Base-by-base conservation (phyloP, 2,888 invertebrate species). In the Eilema sororculum region DNA sequence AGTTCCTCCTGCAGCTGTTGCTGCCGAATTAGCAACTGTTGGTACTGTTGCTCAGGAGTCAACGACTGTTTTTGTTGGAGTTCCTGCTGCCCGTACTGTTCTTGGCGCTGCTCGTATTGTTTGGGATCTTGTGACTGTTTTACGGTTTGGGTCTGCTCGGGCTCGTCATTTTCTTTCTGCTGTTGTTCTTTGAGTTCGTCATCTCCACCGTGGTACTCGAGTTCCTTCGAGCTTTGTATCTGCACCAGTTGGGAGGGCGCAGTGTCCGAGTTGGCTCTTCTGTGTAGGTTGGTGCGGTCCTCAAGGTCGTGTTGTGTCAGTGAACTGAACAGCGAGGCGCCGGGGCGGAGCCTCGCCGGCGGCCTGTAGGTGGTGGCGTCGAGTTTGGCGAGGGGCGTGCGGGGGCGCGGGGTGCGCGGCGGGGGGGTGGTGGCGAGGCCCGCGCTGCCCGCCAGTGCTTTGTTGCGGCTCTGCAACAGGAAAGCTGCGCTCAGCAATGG, bases 401-500 rank as follows among this genome's bases (percentile, higher is more conserved):
- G 86, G 60, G 84, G 84, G 75, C 83, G 86, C 68, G 81, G 80
- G 74, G 77, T 78, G 72, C 84, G 84, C 73, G 83, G 74, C 78
- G 82, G 41, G 65, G 78, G 74, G 63, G 78, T 66, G 69, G 72
- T 71, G 67, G 37, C 71, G 71, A 58, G 67, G 74, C 46, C 30
- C 69, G 75, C 73, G 22, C 46, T 83, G 73, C 82, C 85, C 80
- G 80, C 84, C 90, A 94, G 92, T 87, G 90, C 94, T 82, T 82
- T 88, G 93, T 95, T 95, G 91, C 95, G 95, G 87, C 89, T 95
- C 95, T 95, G 95, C 93, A 95, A 95, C 93, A 95, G 87, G 90
- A 92, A 92, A 90, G 86, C 87, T 86, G 90, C 86, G 87, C 92
- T 93, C 91, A 92, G 89, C 88, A 73, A 84, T 82, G 79, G 81